These are phyloP conservation scores for Hydrochoerus hydrochaeris DNA, from an alignment of 2,113 vertebrate species.

Conservation along the genomic window DNA sequence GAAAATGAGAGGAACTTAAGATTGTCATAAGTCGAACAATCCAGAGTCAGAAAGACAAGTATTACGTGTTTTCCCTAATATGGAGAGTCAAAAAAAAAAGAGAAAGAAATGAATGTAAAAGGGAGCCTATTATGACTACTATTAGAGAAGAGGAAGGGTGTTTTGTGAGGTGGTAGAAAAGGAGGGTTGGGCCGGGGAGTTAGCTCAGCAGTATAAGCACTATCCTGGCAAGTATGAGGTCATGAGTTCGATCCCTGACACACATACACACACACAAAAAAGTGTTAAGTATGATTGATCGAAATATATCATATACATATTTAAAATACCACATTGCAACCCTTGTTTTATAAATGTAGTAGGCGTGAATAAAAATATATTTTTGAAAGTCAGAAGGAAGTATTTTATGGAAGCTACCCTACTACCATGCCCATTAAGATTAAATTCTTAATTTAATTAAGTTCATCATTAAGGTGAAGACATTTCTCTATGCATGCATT, in stretches of 20 bases:
- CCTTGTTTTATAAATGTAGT: background rate
- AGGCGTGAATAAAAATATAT: background rate
- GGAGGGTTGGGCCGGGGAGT: no score
- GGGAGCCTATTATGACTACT: background rate
- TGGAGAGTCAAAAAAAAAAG: background rate
- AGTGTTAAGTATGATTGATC: background rate
- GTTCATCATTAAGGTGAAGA: background rate
- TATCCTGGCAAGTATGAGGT: no score
- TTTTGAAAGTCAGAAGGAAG: background rate
- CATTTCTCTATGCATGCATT: background rate
- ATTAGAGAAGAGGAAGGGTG: background rate
- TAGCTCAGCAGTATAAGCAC: no score
- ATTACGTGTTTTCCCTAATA: background rate
- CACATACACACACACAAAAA: no score
- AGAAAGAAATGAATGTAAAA: background rate
- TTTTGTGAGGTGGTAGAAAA: background rate
- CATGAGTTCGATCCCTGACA: no score
- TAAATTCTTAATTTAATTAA: background rate
- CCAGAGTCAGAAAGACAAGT: background rate
- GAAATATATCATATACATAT: background rate
- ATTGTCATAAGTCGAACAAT: background rate
- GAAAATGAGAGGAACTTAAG: background rate
- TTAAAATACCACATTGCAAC: background rate
- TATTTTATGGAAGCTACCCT: background rate
- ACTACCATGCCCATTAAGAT: background rate